phyloP scores from a whole-genome alignment of 2,888 invertebrate species.

The Coleophora deauratella region DNA sequence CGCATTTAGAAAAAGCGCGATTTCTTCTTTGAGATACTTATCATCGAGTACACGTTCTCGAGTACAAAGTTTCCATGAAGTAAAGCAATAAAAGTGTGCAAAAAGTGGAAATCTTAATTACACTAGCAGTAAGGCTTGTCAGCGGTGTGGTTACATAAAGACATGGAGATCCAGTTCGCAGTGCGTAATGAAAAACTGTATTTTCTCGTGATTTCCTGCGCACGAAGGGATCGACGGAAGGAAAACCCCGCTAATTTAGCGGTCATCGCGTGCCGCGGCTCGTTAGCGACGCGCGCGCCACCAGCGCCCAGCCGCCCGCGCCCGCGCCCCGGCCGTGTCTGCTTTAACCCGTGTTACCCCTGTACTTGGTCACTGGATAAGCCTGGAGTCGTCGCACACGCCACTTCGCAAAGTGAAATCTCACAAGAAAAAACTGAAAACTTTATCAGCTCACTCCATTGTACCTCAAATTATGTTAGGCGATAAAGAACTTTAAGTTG shows the following conservation, averaged over 20 bases:
- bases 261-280: slow-evolving; percentile 55
- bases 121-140: slow-evolving; percentile 57
- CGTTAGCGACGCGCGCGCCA: slow-evolving; percentile 42
- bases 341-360: too few relatives aligned
- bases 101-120: slow-evolving; percentile 73
- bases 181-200: slow-evolving; percentile 59
- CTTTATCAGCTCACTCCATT: slow-evolving; percentile 52
- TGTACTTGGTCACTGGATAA: too few relatives aligned
- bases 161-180: slow-evolving; percentile 60
- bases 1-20: slow-evolving; percentile 68
- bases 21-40: slow-evolving; percentile 68
- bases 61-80: slow-evolving; percentile 73
- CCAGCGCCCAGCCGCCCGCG: slow-evolving; percentile 12
- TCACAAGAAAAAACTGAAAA: slow-evolving; percentile 38
- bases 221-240: slow-evolving; percentile 54
- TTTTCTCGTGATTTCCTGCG: slow-evolving; percentile 69
- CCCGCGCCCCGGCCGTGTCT: slow-evolving; percentile 20
- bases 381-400: slow-evolving; percentile 12
- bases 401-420: slow-evolving; percentile 31
- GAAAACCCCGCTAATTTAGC: slow-evolving; percentile 64
- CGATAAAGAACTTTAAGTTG: slow-evolving; percentile 60
- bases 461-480: slow-evolving; percentile 50
- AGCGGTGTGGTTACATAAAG: slow-evolving; percentile 62
- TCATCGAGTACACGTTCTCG: slow-evolving; percentile 61
- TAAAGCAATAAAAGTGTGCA: slow-evolving; percentile 67